phyloP scores from a whole-genome alignment of 2,113 vertebrate genomes.

The Macrotus californicus region DNA sequence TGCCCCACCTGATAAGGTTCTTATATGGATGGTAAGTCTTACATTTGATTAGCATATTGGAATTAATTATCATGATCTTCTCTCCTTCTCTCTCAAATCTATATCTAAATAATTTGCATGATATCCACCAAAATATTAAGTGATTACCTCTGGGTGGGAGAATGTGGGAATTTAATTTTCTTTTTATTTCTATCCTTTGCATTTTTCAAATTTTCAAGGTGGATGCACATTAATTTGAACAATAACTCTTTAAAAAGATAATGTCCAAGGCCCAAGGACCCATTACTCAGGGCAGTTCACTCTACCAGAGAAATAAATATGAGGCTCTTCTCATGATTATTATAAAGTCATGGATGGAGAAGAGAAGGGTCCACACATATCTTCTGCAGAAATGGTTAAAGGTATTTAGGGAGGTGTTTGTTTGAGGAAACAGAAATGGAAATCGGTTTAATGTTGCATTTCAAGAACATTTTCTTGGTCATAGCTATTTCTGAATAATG shows the following conservation, averaged over 20 bases:
- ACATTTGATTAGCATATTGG: neutral
- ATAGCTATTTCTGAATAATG: neutral
- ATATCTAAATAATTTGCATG: neutral
- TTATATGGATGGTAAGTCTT: neutral
- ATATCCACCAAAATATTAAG: neutral
- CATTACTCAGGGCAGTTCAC: neutral
- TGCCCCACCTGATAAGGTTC: neutral
- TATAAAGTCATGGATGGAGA: neutral
- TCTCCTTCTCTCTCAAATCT: neutral
- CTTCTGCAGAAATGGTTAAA: neutral
- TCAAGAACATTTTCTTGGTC: neutral
- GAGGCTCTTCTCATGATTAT: neutral
- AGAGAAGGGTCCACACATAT: neutral
- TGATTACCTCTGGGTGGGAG: neutral
- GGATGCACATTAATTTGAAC: neutral
- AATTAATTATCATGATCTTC: neutral
- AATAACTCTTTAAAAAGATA: constrained; percentile 3
- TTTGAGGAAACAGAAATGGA: neutral
- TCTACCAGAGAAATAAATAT: neutral
- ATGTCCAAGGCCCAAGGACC: neutral
- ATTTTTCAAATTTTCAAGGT: neutral
- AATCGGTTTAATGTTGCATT: neutral
- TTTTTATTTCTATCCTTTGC: neutral
- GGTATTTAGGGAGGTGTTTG: neutral
- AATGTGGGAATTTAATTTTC: neutral